These are phyloP conservation scores for Crypturellus tataupa DNA, from an alignment of 2,797 vertebrate species.

Conservation along the genomic window DNA sequence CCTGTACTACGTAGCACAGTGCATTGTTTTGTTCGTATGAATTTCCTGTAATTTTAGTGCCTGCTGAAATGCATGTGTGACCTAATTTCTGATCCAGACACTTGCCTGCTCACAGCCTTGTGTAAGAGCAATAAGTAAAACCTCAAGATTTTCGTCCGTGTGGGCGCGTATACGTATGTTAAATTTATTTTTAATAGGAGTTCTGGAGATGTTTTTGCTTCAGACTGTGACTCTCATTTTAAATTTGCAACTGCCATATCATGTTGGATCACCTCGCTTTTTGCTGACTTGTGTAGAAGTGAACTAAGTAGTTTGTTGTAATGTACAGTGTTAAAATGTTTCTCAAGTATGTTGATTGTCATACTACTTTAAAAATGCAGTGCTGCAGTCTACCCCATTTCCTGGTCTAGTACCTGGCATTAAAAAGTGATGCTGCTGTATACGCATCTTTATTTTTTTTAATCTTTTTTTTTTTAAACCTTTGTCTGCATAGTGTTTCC, in stretches of 20 bases:
- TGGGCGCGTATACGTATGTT: neutral
- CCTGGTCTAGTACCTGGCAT: neutral
- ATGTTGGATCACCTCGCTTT: constrained; percentile 35
- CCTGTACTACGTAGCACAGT: constrained; percentile 59
- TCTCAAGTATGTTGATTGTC: constrained; percentile 47
- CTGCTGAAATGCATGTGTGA: constrained; percentile 78
- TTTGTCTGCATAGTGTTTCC: neutral
- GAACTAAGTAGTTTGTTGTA: constrained; percentile 45
- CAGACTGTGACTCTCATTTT: constrained; percentile 23
- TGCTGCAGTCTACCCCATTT: constrained; percentile 31
- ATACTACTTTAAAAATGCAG: constrained; percentile 58
- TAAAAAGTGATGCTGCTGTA: constrained; percentile 20
- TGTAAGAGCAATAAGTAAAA: constrained; percentile 66
- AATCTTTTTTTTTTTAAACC: neutral
- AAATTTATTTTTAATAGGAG: constrained; percentile 18
- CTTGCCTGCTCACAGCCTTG: constrained; percentile 55
- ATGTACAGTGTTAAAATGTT: constrained; percentile 44
- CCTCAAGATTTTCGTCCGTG: constrained; percentile 35
- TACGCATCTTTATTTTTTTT: neutral
- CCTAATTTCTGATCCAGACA: constrained; percentile 76
- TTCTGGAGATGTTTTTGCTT: constrained; percentile 44
- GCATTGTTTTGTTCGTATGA: constrained; percentile 63
- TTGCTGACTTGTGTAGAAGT: constrained; percentile 58
- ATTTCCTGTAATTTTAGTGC: constrained; percentile 68
- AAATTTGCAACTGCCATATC: constrained; percentile 46